phyloP scores from a whole-genome alignment of 1,140 invertebrate species.

The Penaeus indicus region DNA sequence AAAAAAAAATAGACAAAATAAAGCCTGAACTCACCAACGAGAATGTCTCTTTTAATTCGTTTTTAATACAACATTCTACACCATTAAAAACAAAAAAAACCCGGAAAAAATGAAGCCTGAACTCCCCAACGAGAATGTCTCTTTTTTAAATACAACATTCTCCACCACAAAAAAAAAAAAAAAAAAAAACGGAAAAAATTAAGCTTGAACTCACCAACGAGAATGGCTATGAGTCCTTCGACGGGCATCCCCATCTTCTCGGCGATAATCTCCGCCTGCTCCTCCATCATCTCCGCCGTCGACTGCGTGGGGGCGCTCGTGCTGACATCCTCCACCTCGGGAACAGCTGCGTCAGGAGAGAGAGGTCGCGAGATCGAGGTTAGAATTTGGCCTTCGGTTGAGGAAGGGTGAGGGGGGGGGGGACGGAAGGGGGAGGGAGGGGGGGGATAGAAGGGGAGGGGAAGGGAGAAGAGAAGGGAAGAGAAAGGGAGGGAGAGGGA shows the following conservation, averaged over 20 bases:
- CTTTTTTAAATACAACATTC: too few relatives aligned
- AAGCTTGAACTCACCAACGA: conserved; percentile 74
- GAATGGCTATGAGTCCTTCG: conserved; percentile 81
- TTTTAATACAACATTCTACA: too few relatives aligned
- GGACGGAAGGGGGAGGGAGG: not conserved
- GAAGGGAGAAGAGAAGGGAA: not conserved
- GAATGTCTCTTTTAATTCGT: too few relatives aligned
- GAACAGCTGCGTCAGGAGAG: conserved; percentile 15
- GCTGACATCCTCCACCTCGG: conserved; percentile 45
- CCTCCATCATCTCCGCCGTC: conserved; percentile 69
- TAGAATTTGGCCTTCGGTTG: not conserved
- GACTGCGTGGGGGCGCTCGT: conserved; percentile 67
- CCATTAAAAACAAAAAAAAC: too few relatives aligned
- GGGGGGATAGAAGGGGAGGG: not conserved
- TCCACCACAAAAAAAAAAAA: too few relatives aligned
- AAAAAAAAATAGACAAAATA: not conserved
- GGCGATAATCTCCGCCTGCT: conserved; percentile 73
- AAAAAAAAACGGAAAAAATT: too few relatives aligned
- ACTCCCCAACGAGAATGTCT: too few relatives aligned
- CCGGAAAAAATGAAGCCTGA: too few relatives aligned
- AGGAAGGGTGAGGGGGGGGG: not conserved
- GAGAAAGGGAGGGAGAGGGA: not conserved
- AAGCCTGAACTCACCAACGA: too few relatives aligned
- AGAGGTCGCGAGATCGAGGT: not conserved
- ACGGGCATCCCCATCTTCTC: conserved; percentile 79